Base-by-base conservation (phyloP, 2,797 vertebrate genomes). In the Gallinago solitaria region DNA sequence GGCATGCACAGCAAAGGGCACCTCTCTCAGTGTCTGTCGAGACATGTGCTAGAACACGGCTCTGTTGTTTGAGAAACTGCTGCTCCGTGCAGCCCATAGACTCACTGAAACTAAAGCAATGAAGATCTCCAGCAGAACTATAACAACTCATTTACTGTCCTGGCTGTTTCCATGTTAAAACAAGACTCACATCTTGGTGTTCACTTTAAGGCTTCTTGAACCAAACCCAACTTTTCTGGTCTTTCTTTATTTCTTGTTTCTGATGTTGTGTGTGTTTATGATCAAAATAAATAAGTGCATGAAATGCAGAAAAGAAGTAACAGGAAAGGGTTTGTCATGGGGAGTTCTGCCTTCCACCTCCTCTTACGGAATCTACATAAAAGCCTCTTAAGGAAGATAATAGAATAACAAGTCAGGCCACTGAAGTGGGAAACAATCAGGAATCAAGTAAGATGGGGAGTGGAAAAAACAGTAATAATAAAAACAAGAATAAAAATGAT, bases 311-410 rank as follows among this genome's bases (percentile, higher is more conserved):
- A 85, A 92, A 85, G 43, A 86, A 92, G 73, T 85, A 75, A 94
- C 63, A 79, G 83, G 35, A 84, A 94, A 71, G 32, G 32, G 61
- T 75, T 95, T 93, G 51, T 51, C 86, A 33, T 4, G 2, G 59
- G 80, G 67, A 85, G 24, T 71, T 87, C 11, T 57, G n/a, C 85
- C 67, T 81, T 96, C 50, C 50, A 77, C 75, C 83, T 96, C 94
- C 87, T 90, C 68, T 82, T 82, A 87, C 39, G 4, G 57, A 90
- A 41, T 80, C 81, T 85, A 81, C 70, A 93, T 90, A 89, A 96
- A 96, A 97, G 74, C 59, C 82, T 91, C 70, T 89, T 54, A 75
- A 89, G 80, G 56, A 87, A 83, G 82, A 83, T 92, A 88, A 95
- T 47, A 89, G 84, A 95, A 82, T 89, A 90, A 94, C 43, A 94